phyloP scores from a whole-genome alignment of 2,797 vertebrate species.

The Dromococcyx pavoninus region DNA sequence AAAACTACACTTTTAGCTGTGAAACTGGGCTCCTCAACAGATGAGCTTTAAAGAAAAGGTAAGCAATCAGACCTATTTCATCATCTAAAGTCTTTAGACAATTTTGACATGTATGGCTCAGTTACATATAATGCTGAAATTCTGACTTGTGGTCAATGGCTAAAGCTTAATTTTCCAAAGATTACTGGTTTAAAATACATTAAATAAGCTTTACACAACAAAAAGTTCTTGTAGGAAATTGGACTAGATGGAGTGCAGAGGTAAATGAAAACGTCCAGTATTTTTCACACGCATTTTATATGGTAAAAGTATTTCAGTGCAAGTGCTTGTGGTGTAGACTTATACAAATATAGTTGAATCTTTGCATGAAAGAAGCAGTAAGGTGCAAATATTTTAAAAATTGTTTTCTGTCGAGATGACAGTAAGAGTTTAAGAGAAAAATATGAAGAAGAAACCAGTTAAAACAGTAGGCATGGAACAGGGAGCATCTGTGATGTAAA shows the following conservation, averaged over 20 bases:
- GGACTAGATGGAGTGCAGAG: too few relatives aligned
- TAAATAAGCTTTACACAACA: neutral
- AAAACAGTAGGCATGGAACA: neutral
- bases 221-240: neutral
- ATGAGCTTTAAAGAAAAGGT: too few relatives aligned
- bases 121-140: too few relatives aligned
- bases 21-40: too few relatives aligned
- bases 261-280: neutral
- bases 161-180: neutral
- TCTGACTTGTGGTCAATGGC: too few relatives aligned
- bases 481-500: neutral
- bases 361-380: neutral
- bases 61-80: too few relatives aligned
- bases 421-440: neutral
- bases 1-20: too few relatives aligned
- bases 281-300: neutral
- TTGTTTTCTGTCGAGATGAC: too few relatives aligned
- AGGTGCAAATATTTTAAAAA: neutral
- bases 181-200: neutral
- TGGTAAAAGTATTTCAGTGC: neutral
- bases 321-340: neutral
- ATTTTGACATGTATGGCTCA: too few relatives aligned
- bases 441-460: neutral
- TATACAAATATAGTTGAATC: neutral
- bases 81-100: too few relatives aligned